Conservation (phyloP, 92 coral and sea anemone species). For the Porites divaricata region DNA sequence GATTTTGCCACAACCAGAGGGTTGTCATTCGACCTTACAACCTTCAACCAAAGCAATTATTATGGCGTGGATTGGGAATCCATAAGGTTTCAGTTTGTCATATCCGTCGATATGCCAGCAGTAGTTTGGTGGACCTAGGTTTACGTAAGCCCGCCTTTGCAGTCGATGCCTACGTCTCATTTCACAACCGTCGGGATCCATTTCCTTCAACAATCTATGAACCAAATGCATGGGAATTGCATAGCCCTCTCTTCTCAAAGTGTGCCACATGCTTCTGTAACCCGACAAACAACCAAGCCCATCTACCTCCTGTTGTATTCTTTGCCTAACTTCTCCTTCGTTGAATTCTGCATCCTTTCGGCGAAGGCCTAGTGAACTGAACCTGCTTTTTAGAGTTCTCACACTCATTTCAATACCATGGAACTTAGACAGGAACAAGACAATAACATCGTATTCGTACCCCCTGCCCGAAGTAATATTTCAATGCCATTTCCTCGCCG, state of each 20-base stretch:
- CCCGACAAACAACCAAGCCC: constrained; percentile 61
- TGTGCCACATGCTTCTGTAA: constrained; percentile 71
- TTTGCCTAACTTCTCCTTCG: constrained; percentile 39
- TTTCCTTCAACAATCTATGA: constrained; percentile 39
- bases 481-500: constrained; percentile 40
- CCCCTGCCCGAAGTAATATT: constrained; percentile 44
- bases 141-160: constrained; percentile 26
- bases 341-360: constrained; percentile 40
- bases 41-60: constrained; percentile 49
- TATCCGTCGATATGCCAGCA: constrained; percentile 46
- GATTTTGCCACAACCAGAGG: constrained; percentile 44
- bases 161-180: constrained; percentile 45
- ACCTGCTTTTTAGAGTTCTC: constrained; percentile 54
- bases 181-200: constrained; percentile 61
- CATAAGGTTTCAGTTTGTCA: constrained; percentile 32
- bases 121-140: constrained; percentile 44
- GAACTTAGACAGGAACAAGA: constrained; percentile 4
- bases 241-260: constrained; percentile 55
- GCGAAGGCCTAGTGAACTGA: constrained; percentile 54
- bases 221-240: constrained; percentile 59
- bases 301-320: constrained; percentile 63
- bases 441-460: constrained; percentile 50
- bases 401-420: constrained; percentile 42
- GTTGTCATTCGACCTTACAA: constrained; percentile 48
- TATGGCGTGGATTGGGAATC: constrained; percentile 47